phyloP scores from a whole-genome alignment of 1,140 invertebrate genomes.

The Gryllus bimaculatus region DNA sequence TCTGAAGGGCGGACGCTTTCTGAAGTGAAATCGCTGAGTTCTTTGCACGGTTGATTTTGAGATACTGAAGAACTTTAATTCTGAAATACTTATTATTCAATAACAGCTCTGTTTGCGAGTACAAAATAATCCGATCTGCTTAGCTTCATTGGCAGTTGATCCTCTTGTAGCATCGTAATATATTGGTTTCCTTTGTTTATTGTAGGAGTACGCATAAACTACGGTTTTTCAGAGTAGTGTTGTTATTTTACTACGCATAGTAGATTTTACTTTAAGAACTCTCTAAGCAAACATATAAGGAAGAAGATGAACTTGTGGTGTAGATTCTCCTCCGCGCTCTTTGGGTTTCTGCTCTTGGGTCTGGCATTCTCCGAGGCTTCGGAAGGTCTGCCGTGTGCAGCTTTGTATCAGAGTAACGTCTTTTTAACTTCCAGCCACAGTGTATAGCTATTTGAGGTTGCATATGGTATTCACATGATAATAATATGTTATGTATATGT shows the following conservation, averaged over 20 bases:
- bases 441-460: constrained; percentile 4
- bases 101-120: too few relatives aligned
- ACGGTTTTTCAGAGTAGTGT: neutral
- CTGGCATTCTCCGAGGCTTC: neutral
- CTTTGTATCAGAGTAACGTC: neutral
- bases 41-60: too few relatives aligned
- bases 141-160: too few relatives aligned
- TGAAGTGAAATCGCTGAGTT: too few relatives aligned
- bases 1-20: too few relatives aligned
- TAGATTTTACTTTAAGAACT: neutral
- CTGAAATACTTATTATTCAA: too few relatives aligned
- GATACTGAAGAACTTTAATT: too few relatives aligned
- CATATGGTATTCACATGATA: constrained; percentile 5
- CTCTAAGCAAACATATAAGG: neutral
- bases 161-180: too few relatives aligned
- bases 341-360: neutral
- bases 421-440: neutral
- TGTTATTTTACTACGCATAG: neutral
- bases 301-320: neutral
- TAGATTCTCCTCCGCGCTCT: neutral
- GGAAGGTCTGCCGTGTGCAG: neutral
- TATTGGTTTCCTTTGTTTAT: too few relatives aligned
- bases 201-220: too few relatives aligned
- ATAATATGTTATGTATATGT: neutral
- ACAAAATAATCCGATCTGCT: too few relatives aligned